Base-by-base conservation (phyloP, 2,888 invertebrate genomes). In the Drosophila kambysellisi region DNA sequence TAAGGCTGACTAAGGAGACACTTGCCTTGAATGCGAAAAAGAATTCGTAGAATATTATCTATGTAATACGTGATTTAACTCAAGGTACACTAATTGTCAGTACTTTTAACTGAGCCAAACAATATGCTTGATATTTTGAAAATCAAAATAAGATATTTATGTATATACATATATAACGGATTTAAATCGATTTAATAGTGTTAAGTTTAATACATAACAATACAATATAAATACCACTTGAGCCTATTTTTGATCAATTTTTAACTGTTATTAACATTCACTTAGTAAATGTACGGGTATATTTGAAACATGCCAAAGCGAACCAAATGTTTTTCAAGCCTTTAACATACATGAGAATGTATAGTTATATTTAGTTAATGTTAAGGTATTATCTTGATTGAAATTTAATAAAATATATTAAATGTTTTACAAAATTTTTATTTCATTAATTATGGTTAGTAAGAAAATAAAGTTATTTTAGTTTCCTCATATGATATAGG, bases 1-100 rank as follows among this genome's bases (percentile, higher is more conserved):
- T 94, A 52, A 93, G 94, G 81, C 89, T 94, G 39, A 94, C 94
- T n/a, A 92, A 94, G 66, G 94, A 95, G 81, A 75, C 76, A 30
- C 79, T 82, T 48, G 67, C 79, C 46, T 52, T 81, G 15, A 79
- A 76, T 65, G 70, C 67, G 2, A 90, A 87, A 56, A 91, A 91
- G 50, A 73, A 73, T 32, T 60, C 73, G 59, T 89, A 89, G 70
- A 58, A 46, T 30, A 62, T 15, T 9, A 46, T 11, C 6, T 37
- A 43, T 32, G n/a, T 46, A 32, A 51, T 25, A 35, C 41, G 35
- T 39, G 46, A 32, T 62, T 59, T 1, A 66, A 54, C 83, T 88
- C 75, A 85, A 81, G 80, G 79, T 87, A 69, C 39, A 53, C 50
- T 60, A 51, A 51, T 70, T 61, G 39, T 39, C 43, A 58, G 35